Conservation (phyloP, 2,797 vertebrate genomes). For the Distichodus sexfasciatus region DNA sequence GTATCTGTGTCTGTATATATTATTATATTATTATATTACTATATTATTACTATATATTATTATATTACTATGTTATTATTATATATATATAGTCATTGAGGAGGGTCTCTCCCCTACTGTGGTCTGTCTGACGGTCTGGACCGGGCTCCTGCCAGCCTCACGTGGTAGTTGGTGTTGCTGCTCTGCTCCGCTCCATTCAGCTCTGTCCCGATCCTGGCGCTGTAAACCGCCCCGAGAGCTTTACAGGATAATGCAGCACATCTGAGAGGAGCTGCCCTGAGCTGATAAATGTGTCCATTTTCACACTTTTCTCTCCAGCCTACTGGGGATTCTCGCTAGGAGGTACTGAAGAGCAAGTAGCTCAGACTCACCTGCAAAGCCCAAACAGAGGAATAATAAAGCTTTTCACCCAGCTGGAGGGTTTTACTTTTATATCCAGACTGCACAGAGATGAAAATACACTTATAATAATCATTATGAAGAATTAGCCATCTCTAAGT, state of each 20-base stretch:
- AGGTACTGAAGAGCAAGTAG: background rate
- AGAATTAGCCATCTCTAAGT: too few relatives aligned
- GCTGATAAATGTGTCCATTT: constrained; percentile 18
- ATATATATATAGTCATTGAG: background rate
- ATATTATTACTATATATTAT: too few relatives aligned
- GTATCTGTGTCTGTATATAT: too few relatives aligned
- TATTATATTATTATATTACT: too few relatives aligned
- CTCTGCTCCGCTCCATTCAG: constrained; percentile 20
- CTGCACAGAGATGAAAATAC: background rate
- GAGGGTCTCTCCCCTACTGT: constrained; percentile 3
- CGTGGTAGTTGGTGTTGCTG: background rate
- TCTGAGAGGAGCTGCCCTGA: constrained; percentile 13
- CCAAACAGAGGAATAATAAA: background rate
- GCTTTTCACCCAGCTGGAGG: background rate
- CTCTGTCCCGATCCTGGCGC: background rate
- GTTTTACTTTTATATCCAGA: background rate
- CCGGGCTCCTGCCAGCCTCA: background rate
- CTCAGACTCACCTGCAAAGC: background rate
- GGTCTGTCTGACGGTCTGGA: constrained; percentile 12
- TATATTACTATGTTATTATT: too few relatives aligned
- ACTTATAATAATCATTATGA: too few relatives aligned
- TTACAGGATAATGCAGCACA: background rate
- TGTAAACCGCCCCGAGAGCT: constrained; percentile 16
- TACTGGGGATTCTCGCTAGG: background rate
- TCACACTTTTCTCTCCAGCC: background rate